Conservation (phyloP, 2,888 invertebrate genomes). For the Dryadula phaetusa region DNA sequence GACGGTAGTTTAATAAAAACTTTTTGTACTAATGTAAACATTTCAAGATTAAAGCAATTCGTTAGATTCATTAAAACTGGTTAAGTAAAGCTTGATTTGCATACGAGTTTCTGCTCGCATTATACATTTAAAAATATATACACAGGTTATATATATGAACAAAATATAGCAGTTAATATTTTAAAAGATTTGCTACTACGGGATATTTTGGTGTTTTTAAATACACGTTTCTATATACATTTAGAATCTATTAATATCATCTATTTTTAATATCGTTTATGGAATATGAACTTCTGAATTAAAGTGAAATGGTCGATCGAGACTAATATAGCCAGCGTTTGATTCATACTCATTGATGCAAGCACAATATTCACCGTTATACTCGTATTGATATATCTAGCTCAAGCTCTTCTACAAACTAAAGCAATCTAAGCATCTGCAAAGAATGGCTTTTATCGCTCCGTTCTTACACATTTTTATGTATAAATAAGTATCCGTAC, state of each 20-base stretch:
- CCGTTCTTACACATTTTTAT: neutral
- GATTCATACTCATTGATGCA: slow-evolving; percentile 35
- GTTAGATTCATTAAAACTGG: slow-evolving; percentile 18
- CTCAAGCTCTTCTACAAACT: slow-evolving; percentile 31
- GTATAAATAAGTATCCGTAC: neutral
- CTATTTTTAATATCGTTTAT: neutral
- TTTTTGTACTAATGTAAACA: neutral
- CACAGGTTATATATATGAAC: neutral
- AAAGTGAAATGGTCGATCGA: slow-evolving; percentile 9
- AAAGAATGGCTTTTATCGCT: slow-evolving; percentile 16
- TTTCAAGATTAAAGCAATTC: slow-evolving; percentile 20
- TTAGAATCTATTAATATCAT: too few species aligned
- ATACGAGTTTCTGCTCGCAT: slow-evolving; percentile 8
- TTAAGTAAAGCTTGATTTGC: slow-evolving; percentile 19
- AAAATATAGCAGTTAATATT: too few species aligned
- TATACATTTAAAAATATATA: slow-evolving; percentile 4
- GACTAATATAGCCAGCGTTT: slow-evolving; percentile 32
- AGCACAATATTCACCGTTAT: slow-evolving; percentile 23
- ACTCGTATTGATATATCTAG: slow-evolving; percentile 22
- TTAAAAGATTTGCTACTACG: too few species aligned
- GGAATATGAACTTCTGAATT: neutral
- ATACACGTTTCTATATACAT: neutral
- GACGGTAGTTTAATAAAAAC: too few species aligned
- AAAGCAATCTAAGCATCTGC: slow-evolving; percentile 31
- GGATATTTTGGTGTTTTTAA: neutral